Conservation (phyloP, 2,113 vertebrate genomes). For the Dissostichus mawsoni region DNA sequence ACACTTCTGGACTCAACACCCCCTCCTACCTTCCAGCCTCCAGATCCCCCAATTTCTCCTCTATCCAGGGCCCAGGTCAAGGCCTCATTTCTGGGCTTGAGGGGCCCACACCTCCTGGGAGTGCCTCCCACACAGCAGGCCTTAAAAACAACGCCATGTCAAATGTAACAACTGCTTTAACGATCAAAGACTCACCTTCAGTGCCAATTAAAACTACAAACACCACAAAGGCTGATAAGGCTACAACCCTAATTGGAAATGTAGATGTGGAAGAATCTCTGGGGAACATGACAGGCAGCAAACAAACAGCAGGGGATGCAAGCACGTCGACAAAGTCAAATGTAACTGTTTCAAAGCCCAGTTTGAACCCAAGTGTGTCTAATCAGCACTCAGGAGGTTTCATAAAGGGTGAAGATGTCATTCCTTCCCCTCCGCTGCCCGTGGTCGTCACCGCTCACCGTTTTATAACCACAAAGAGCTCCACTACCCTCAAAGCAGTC, state of each 20-base stretch:
- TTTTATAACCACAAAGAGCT: conserved; percentile 46
- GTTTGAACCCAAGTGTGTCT: background rate
- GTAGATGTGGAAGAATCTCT: background rate
- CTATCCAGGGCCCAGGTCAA: conserved; percentile 3
- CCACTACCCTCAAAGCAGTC: background rate
- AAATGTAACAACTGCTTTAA: background rate
- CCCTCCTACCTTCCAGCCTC: background rate
- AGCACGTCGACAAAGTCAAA: background rate
- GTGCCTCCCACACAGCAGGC: conserved; percentile 2
- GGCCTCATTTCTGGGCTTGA: conserved; percentile 17
- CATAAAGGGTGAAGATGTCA: conserved; percentile 1
- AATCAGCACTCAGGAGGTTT: conserved; percentile 10
- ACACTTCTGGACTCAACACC: conserved; percentile 34
- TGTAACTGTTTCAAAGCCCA: background rate
- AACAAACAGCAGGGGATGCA: background rate
- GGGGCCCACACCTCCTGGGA: conserved; percentile 2
- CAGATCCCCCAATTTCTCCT: conserved; percentile 20
- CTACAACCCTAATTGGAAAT: background rate
- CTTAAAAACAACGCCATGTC: background rate
- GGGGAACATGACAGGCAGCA: background rate
- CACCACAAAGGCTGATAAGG: conserved; percentile 8
- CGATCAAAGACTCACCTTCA: background rate
- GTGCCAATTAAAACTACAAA: background rate
- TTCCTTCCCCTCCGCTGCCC: conserved; percentile 14
- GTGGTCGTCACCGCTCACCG: conserved; percentile 3